Evolutionary conservation across 2,888 invertebrate genomes (phyloP).

Genomic region (Troglohyphantes excavatus): DNA sequence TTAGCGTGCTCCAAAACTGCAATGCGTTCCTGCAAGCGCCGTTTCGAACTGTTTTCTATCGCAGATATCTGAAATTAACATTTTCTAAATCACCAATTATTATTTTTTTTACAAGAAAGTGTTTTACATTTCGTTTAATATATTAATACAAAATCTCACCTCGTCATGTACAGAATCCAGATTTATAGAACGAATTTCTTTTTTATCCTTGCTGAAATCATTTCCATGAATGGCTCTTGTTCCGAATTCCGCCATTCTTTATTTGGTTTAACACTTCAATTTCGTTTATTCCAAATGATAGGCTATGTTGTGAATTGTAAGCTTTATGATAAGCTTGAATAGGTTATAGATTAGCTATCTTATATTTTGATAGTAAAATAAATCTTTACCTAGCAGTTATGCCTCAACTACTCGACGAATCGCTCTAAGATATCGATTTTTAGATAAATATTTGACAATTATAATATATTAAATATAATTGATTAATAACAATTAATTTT

Average conservation of each 20-base stretch:
- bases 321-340: too few relatives aligned
- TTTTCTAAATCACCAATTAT: not conserved
- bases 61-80: not conserved
- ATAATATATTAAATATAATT: too few relatives aligned
- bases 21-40: conserved; percentile 92
- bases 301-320: too few relatives aligned
- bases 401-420: too few relatives aligned
- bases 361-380: too few relatives aligned
- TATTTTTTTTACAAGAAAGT: not conserved
- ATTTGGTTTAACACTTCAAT: too few relatives aligned
- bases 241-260: conserved; percentile 24
- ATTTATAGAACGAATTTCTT: not conserved
- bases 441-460: too few relatives aligned
- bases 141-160: conserved; percentile 9
- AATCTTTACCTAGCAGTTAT: too few relatives aligned
- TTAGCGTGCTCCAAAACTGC: conserved; percentile 95
- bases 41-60: conserved; percentile 85
- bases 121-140: not conserved
- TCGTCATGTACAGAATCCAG: conserved; percentile 15
- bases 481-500: too few relatives aligned
- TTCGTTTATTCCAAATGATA: too few relatives aligned
- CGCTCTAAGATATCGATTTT: too few relatives aligned
- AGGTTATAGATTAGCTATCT: too few relatives aligned
- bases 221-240: conserved; percentile 23
- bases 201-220: not conserved